A percentile compares a stretch with the other conserved stretches of the same genome.
Conservation (phyloP, 2,113 vertebrate species). For the Saccopteryx leptura region DNA sequence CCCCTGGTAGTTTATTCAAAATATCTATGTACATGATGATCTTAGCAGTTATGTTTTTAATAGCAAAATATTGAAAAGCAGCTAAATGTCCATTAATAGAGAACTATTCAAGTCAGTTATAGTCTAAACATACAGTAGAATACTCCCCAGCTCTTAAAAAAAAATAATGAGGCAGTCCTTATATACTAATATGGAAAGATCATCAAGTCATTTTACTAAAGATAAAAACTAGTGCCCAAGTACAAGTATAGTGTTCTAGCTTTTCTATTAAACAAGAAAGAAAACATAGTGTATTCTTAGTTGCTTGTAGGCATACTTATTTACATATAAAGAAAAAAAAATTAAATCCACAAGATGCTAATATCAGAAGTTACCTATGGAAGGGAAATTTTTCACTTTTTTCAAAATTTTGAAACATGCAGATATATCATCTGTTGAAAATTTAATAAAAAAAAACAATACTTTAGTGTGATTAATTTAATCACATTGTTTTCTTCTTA, state of each 20-base stretch:
- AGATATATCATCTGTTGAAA: neutral
- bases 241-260: neutral
- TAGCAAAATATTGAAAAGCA: slow-evolving; percentile 22
- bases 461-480: neutral
- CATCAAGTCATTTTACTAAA: slow-evolving; percentile 37
- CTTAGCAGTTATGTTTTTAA: slow-evolving; percentile 40
- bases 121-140: neutral
- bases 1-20: neutral
- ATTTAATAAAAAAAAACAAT: neutral
- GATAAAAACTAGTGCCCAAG: neutral
- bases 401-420: neutral
- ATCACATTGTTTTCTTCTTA: neutral
- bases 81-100: neutral
- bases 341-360: neutral
- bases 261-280: slow-evolving; percentile 13
- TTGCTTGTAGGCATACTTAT: neutral
- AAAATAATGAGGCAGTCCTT: neutral
- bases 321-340: neutral
- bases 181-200: neutral
- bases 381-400: neutral
- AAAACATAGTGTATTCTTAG: neutral
- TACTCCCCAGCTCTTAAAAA: neutral
- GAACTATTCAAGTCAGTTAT: neutral
- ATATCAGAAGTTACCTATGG: neutral
- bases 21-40: neutral